A percentile compares a stretch with the other conserved stretches of the same genome.
Evolutionary conservation across 2,888 invertebrate species (phyloP).

Genomic region (Timema cristinae): DNA sequence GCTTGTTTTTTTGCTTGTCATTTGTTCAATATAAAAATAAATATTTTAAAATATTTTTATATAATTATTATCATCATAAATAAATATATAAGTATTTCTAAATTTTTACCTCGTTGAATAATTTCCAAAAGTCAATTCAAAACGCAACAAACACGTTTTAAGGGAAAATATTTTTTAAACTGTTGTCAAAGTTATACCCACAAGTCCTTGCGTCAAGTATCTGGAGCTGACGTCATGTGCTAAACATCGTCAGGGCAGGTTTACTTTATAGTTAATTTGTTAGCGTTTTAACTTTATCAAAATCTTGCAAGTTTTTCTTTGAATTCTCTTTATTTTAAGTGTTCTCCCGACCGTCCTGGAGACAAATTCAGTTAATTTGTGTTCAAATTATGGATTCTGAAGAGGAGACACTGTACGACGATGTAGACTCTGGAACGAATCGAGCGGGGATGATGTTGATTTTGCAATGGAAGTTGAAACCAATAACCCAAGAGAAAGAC

Average conservation of each 20-base stretch:
- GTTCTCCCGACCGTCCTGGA: slow-evolving; percentile 24
- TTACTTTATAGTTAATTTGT: slow-evolving; percentile 15
- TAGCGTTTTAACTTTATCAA: background rate
- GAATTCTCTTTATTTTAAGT: slow-evolving; percentile 18
- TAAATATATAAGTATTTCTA: too few relatives aligned
- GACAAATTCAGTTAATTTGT: slow-evolving; percentile 20
- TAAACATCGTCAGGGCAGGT: slow-evolving; percentile 28
- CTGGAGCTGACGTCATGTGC: slow-evolving; percentile 33
- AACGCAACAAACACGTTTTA: background rate
- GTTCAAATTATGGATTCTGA: slow-evolving; percentile 77
- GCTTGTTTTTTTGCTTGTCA: too few relatives aligned
- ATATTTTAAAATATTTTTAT: too few relatives aligned
- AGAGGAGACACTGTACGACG: slow-evolving; percentile 83
- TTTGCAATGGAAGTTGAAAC: slow-evolving; percentile 88
- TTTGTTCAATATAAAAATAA: too few relatives aligned
- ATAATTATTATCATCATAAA: too few relatives aligned
- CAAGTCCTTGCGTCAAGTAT: slow-evolving; percentile 22
- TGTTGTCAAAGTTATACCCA: slow-evolving; percentile 28
- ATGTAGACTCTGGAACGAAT: slow-evolving; percentile 88
- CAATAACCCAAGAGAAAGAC: slow-evolving; percentile 71
- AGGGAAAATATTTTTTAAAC: background rate
- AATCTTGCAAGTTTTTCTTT: slow-evolving; percentile 10
- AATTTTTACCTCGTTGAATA: background rate
- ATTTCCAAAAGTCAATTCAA: background rate
- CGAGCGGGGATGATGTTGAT: slow-evolving; percentile 91